A percentile compares a stretch with the other conserved stretches of the same genome.
Evolutionary conservation across 2,797 vertebrate genomes (phyloP).

Genomic region (Cossypha heuglini): DNA sequence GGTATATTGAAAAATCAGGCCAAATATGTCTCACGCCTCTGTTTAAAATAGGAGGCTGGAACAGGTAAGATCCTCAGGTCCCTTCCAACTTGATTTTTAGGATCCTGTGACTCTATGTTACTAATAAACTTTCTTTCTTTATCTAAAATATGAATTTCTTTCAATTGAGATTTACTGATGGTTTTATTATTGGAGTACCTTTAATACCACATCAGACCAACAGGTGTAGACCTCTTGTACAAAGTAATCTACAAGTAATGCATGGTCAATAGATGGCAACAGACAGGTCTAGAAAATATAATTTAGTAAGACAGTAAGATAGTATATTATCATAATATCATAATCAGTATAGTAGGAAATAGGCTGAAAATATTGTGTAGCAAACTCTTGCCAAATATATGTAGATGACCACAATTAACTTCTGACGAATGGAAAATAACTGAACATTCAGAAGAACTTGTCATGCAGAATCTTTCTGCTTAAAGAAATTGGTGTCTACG

Average conservation of each 20-base stretch:
- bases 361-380: background rate
- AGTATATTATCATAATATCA: background rate
- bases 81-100: background rate
- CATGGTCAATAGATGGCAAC: background rate
- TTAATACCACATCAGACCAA: background rate
- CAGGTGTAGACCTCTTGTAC: background rate
- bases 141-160: background rate
- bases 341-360: background rate
- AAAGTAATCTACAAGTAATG: background rate
- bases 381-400: background rate
- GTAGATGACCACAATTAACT: background rate
- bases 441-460: background rate
- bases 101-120: accelerated
- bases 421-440: background rate
- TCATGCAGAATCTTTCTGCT: background rate
- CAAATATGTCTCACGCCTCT: accelerated
- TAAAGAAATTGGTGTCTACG: background rate
- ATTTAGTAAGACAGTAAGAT: background rate
- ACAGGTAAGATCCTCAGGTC: background rate
- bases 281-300: background rate
- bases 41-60: background rate
- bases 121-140: background rate
- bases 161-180: background rate
- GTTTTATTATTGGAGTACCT: background rate
- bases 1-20: background rate